Conservation (phyloP, 2,113 vertebrate species). For the Cisticola juncidis region DNA sequence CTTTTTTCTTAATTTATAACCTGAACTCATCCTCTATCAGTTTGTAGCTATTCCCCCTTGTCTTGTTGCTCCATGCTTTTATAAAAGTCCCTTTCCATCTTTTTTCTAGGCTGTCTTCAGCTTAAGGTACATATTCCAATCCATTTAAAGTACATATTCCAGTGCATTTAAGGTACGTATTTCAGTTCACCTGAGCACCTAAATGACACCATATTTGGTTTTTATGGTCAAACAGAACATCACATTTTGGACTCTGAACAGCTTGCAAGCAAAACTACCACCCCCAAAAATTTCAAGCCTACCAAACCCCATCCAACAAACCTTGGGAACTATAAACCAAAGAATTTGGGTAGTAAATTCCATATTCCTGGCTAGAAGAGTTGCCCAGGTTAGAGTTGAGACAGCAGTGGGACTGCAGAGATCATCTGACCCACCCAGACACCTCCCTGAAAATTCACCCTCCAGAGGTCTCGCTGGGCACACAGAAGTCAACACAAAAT, state of each 20-base stretch:
- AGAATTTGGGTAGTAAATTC: not conserved
- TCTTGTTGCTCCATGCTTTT: not conserved
- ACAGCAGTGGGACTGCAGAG: not conserved
- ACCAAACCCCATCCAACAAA: not conserved
- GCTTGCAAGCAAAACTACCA: not conserved
- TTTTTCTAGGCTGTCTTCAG: not conserved
- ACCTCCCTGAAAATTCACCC: not conserved
- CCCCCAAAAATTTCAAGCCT: not conserved
- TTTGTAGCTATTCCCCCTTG: not conserved
- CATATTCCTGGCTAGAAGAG: not conserved
- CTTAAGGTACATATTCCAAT: too few species aligned
- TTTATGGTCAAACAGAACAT: not conserved
- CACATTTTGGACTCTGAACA: not conserved
- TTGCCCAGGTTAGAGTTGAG: not conserved
- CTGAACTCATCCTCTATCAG: not conserved
- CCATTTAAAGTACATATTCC: too few species aligned
- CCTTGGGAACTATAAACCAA: not conserved
- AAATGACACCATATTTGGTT: not conserved
- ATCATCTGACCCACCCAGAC: not conserved
- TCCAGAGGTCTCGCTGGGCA: not conserved
- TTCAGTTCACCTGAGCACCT: not conserved
- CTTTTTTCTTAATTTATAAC: not conserved
- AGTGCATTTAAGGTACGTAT: too few species aligned
- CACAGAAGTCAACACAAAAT: not conserved
- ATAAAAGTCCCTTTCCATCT: not conserved